Evolutionary conservation across 2,113 vertebrate species (phyloP), one percentile per base, ranked within the genome.

Genomic region (Sylvia atricapilla): DNA sequence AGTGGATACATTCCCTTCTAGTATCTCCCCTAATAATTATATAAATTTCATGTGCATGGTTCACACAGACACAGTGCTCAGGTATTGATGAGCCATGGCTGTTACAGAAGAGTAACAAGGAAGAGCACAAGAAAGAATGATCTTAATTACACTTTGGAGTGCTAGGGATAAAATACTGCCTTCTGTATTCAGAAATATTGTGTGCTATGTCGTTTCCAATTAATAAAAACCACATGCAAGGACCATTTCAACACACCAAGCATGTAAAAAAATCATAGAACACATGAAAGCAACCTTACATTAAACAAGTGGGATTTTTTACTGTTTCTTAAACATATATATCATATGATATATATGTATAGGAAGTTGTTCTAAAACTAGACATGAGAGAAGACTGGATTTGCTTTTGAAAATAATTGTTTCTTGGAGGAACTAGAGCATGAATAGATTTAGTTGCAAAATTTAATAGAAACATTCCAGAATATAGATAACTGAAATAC

Each of bases 41-140:
- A 75, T 3, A 0, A 74, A 67, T 79, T 93, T 20, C 2, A 0
- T 63, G 28, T 46, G 2, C 1, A 0, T 21, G 9, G 8, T 63
- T 33, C 28, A 37, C 12, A 30, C 5, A 63, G 46, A 64, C 18
- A 47, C 3, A 2, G 12, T 69, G 55, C 18, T 84, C 27, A 89
- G 3, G 2, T 69, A 19, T 47, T 77, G 68, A 37, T 62, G 50
- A 64, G 35, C 41, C 25, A 22, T 44, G 46, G 49, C n/a, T 74
- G 19, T 37, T 74, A 53, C 47, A 56, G 53, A 79, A 43, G 28
- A 86, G 14, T 59, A 66, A 68, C 8, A 68, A 83, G 62, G 17
- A 78, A 37, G 7, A 59, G 1, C 23, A 68, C 8, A 56, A 79
- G 7, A 28, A 4, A 73, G 24, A 88, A 77, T 53, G 25, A 73